phyloP scores from a whole-genome alignment of 2,113 vertebrate species.

The Eclectus roratus region DNA sequence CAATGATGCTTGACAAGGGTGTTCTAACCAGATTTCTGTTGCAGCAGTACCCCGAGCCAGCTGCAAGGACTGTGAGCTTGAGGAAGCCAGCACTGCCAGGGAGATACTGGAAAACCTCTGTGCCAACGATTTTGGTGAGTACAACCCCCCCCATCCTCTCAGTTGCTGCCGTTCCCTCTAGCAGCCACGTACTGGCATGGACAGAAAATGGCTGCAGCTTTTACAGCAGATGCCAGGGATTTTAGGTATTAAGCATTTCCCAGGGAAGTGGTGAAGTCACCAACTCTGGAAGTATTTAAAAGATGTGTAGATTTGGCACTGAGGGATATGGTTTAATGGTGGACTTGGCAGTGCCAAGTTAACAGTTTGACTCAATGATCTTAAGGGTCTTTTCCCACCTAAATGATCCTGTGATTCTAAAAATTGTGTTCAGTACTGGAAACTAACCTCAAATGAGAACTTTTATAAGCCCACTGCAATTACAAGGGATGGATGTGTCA shows the following conservation, averaged over 20 bases:
- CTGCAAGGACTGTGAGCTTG: constrained; percentile 84
- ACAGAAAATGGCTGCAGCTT: background rate
- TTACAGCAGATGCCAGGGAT: background rate
- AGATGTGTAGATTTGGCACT: background rate
- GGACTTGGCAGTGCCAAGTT: background rate
- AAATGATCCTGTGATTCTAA: background rate
- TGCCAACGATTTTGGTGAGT: constrained; percentile 81
- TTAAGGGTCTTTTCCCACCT: background rate
- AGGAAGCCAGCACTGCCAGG: constrained; percentile 75
- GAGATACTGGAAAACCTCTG: constrained; percentile 82
- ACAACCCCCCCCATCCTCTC: background rate
- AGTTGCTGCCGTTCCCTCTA: background rate
- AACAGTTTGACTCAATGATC: background rate
- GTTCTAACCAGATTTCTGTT: background rate
- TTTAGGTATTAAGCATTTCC: background rate
- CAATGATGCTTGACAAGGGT: background rate
- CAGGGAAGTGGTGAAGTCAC: background rate
- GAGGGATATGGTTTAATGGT: background rate
- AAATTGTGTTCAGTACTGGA: background rate
- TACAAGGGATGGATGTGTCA: background rate
- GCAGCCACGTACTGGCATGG: background rate
- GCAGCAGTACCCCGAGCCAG: constrained; percentile 79
- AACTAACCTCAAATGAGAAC: background rate
- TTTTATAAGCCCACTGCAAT: background rate
- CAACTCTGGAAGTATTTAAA: background rate